Evolutionary conservation across 1,140 invertebrate species (phyloP).

Genomic region (Brachionus rubens): DNA sequence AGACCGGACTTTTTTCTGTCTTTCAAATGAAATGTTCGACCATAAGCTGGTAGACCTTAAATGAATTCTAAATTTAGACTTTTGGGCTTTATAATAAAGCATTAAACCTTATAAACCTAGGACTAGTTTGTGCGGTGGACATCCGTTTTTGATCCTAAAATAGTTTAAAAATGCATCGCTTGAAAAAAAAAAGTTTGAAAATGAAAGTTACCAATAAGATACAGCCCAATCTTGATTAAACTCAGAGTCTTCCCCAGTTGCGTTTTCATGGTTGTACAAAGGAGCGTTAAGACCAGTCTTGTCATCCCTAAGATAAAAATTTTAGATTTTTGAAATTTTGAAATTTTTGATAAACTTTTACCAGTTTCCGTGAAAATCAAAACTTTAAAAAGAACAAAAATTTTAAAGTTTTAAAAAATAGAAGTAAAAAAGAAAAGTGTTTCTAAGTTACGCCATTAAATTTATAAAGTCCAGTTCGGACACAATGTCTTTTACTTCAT

Average conservation of each 20-base stretch:
- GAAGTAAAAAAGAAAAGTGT: neutral
- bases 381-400: neutral
- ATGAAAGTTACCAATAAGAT: slow-evolving; percentile 25
- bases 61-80: slow-evolving; percentile 62
- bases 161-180: neutral
- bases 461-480: slow-evolving; percentile 87
- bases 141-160: slow-evolving; percentile 43
- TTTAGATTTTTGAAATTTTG: neutral
- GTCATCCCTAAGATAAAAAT: slow-evolving; percentile 74
- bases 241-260: slow-evolving; percentile 47
- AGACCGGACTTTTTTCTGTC: neutral
- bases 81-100: neutral
- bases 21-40: slow-evolving; percentile 71
- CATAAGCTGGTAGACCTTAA: slow-evolving; percentile 81
- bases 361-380: slow-evolving; percentile 49
- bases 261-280: slow-evolving; percentile 51
- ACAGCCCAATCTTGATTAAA: slow-evolving; percentile 44
- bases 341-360: neutral
- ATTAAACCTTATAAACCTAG: neutral
- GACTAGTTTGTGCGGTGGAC: slow-evolving; percentile 34
- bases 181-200: neutral
- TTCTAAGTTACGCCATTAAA: slow-evolving; percentile 74
- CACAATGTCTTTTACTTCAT: slow-evolving; percentile 74
- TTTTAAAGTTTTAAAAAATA: neutral
- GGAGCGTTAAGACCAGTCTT: slow-evolving; percentile 67